These are phyloP conservation scores for Lysandra coridon DNA, from an alignment of 2,888 invertebrate genomes.

Conservation along the genomic window DNA sequence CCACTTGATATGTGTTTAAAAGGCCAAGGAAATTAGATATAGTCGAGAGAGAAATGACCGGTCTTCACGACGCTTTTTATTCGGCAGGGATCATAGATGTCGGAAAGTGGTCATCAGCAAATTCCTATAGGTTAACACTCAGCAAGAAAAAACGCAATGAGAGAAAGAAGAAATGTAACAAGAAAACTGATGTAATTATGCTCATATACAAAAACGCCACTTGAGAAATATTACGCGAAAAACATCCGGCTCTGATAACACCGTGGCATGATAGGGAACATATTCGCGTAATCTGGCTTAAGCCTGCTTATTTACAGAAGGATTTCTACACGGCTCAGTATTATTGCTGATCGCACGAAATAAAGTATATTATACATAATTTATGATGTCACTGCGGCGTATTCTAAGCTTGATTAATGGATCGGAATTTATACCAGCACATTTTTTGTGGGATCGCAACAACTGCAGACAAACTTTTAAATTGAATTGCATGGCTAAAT, in stretches of 20 bases:
- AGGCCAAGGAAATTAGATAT: no score
- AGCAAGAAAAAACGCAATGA: no score
- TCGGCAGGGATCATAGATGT: no score
- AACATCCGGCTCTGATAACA: conserved; percentile 15
- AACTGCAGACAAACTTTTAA: neutral
- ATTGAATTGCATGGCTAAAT: no score
- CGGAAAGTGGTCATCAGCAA: no score
- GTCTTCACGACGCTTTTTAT: no score
- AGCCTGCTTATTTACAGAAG: conserved; percentile 27
- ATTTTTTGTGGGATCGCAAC: neutral
- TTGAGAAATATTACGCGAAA: conserved; percentile 22
- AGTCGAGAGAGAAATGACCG: no score
- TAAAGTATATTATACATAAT: conserved; percentile 22
- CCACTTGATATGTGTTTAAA: no score
- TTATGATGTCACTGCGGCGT: conserved; percentile 11
- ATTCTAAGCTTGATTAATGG: conserved; percentile 28
- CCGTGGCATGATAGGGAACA: conserved; percentile 11
- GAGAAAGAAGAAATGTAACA: neutral
- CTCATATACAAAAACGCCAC: conserved; percentile 4
- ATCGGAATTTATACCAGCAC: neutral
- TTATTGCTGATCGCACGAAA: conserved; percentile 26
- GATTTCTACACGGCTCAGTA: conserved; percentile 22
- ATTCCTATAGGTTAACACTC: no score
- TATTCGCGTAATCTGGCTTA: conserved; percentile 15
- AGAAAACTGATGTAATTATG: neutral